Conservation (phyloP, 2,113 vertebrate genomes). For the Arothron firmamentum region DNA sequence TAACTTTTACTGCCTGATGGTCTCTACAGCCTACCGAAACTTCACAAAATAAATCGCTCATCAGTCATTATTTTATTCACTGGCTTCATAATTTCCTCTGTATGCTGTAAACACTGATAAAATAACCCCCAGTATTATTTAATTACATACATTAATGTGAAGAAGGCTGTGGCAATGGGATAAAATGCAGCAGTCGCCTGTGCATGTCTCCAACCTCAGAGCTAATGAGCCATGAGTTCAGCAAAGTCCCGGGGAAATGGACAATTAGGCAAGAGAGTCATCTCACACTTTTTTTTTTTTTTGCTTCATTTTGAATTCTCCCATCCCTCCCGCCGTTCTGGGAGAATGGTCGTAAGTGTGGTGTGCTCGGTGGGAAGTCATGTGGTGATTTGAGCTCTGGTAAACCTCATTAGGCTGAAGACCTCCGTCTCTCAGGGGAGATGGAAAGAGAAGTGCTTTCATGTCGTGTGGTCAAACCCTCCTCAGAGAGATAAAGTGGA, state of each 20-base stretch:
- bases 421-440: conserved; percentile 10
- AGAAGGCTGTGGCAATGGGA: conserved; percentile 37
- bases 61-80: not conserved
- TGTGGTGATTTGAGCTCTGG: conserved; percentile 6
- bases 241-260: conserved; percentile 54
- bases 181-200: conserved; percentile 35
- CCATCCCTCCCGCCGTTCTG: conserved; percentile 11
- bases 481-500: not conserved
- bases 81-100: conserved; percentile 16
- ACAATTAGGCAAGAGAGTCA: conserved; percentile 59
- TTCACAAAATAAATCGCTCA: conserved; percentile 10
- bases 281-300: conserved; percentile 19
- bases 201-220: conserved; percentile 26
- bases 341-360: conserved; percentile 7
- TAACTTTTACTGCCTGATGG: not conserved
- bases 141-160: conserved; percentile 52
- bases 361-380: conserved; percentile 12
- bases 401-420: conserved; percentile 32
- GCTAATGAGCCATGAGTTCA: conserved; percentile 58
- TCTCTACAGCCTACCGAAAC: conserved; percentile 9
- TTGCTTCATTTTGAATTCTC: conserved; percentile 6
- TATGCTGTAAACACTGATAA: conserved; percentile 42
- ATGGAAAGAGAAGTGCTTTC: conserved; percentile 1
- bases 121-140: conserved; percentile 49
- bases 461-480: conserved; percentile 13